phyloP scores from a whole-genome alignment of 1,140 invertebrate genomes.

The Maniola jurtina region DNA sequence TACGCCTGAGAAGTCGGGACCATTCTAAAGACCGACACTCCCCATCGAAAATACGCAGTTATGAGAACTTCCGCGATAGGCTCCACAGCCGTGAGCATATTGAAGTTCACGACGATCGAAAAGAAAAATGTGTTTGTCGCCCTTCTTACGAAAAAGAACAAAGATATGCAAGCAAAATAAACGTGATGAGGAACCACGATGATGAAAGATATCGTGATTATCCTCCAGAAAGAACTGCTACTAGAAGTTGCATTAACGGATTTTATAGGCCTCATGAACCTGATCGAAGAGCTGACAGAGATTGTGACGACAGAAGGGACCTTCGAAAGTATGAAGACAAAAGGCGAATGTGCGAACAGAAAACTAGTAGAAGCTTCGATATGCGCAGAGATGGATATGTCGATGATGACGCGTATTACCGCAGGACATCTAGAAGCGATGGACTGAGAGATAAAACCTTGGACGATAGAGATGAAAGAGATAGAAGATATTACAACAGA shows the following conservation, averaged over 20 bases:
- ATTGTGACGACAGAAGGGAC: constrained; percentile 44
- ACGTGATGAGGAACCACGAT: constrained; percentile 37
- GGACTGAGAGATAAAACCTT: constrained; percentile 42
- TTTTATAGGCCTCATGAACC: constrained; percentile 35
- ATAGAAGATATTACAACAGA: constrained; percentile 47
- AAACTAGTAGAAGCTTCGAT: constrained; percentile 62
- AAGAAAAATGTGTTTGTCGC: constrained; percentile 45
- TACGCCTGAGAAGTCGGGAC: constrained; percentile 37
- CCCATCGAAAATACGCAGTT: constrained; percentile 45
- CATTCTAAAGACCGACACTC: constrained; percentile 46
- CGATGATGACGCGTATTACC: constrained; percentile 38
- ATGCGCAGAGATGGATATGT: constrained; percentile 49
- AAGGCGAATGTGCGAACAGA: constrained; percentile 49
- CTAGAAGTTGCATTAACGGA: constrained; percentile 42
- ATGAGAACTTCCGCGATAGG: constrained; percentile 43
- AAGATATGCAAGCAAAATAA: constrained; percentile 55
- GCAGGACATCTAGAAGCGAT: constrained; percentile 55
- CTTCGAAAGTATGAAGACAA: constrained; percentile 46
- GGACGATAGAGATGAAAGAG: constrained; percentile 39
- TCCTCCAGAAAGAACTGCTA: constrained; percentile 37
- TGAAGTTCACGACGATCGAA: constrained; percentile 19
- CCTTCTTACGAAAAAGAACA: constrained; percentile 43
- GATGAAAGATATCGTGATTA: constrained; percentile 45
- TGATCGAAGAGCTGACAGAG: constrained; percentile 40
- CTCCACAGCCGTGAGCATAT: constrained; percentile 40